phyloP scores from a whole-genome alignment of 2,888 invertebrate genomes.

The Amblyjoppa proteus region DNA sequence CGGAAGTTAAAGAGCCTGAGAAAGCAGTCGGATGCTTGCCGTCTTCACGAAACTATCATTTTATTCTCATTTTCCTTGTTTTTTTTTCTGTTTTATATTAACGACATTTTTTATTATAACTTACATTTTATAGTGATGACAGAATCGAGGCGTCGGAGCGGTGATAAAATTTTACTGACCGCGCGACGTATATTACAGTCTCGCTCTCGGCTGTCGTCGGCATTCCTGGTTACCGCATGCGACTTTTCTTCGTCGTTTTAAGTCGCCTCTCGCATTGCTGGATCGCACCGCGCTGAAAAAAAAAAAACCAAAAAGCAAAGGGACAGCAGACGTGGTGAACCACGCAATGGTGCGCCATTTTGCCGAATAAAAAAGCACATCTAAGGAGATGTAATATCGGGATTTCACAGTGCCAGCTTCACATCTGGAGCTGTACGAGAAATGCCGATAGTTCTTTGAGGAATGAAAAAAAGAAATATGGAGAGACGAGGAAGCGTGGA shows the following conservation, averaged over 20 bases:
- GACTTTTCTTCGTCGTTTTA: constrained; percentile 41
- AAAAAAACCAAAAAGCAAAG: neutral
- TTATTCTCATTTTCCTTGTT: constrained; percentile 6
- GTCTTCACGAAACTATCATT: constrained; percentile 4
- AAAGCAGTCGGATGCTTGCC: constrained; percentile 24
- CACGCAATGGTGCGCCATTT: constrained; percentile 21
- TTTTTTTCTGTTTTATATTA: neutral
- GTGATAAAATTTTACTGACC: constrained; percentile 54
- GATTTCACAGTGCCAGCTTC: neutral
- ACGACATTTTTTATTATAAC: too few relatives aligned
- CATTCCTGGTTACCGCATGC: constrained; percentile 6
- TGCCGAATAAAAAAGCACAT: constrained; percentile 26
- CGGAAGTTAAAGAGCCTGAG: constrained; percentile 6
- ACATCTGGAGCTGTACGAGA: neutral
- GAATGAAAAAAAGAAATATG: neutral
- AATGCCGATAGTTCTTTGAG: neutral
- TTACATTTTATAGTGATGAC: neutral
- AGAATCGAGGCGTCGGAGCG: constrained; percentile 28
- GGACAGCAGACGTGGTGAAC: constrained; percentile 9
- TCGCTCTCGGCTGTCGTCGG: constrained; percentile 39
- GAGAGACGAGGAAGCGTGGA: constrained; percentile 18
- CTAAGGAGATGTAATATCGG: constrained; percentile 10
- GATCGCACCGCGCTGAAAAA: constrained; percentile 7
- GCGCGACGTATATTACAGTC: constrained; percentile 33
- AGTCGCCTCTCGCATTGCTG: constrained; percentile 19